Evolutionary conservation across 2,888 invertebrate species (phyloP).

Genomic region (Latheticus oryzae): DNA sequence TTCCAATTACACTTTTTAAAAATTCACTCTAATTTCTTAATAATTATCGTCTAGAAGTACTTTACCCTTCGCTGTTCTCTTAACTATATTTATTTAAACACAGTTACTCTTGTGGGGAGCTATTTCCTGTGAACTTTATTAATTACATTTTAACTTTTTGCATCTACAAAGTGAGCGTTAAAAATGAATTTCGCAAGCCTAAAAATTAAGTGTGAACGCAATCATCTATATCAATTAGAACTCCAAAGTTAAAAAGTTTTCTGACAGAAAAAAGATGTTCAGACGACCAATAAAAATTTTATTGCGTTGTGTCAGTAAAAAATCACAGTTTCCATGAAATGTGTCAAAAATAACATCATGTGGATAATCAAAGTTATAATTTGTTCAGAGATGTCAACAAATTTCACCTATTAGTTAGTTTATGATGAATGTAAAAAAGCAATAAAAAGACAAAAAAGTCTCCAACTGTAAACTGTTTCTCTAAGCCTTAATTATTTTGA

Average conservation of each 20-base stretch:
- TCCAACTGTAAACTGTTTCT: conserved; percentile 30
- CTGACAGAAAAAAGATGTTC: no score
- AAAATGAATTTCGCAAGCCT: no score
- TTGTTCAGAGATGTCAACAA: conserved; percentile 34
- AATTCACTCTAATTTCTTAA: no score
- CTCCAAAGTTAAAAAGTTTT: no score
- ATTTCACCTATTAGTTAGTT: conserved; percentile 30
- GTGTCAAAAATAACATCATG: conserved; percentile 27
- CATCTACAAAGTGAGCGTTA: background rate
- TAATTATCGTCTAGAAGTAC: no score
- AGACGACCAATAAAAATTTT: no score
- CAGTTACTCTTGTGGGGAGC: background rate
- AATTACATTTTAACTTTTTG: conserved; percentile 1
- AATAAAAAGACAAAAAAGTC: conserved; percentile 16
- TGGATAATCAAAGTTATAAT: conserved; percentile 17
- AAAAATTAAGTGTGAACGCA: no score
- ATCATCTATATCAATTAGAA: no score
- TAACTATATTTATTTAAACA: background rate
- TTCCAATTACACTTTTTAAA: no score
- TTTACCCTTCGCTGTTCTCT: background rate
- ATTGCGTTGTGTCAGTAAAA: conserved; percentile 18
- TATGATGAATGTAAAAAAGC: conserved; percentile 36
- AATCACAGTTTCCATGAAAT: conserved; percentile 11
- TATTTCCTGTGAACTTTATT: conserved; percentile 2
- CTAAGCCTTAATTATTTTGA: conserved; percentile 39